Percentiles rank a stretch among this genome's conserved stretches.
These are phyloP conservation scores for Cyrtorhinus lividipennis DNA, from an alignment of 1,140 invertebrate species.

Conservation along the genomic window DNA sequence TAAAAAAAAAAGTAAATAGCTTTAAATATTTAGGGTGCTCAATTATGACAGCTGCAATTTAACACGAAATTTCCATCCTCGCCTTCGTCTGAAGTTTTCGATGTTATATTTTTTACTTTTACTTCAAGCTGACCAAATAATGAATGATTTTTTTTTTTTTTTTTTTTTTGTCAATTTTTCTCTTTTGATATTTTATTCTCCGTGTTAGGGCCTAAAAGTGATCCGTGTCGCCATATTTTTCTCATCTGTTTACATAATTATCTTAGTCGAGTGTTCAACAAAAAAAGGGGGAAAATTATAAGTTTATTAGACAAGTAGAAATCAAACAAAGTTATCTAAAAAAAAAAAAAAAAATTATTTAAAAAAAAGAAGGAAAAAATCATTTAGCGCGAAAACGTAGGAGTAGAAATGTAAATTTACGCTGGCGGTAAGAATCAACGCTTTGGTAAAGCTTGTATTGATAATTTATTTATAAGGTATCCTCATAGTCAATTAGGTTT, in stretches of 20 bases:
- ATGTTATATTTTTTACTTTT: not conserved
- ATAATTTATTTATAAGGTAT: not conserved
- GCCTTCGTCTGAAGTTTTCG: not conserved
- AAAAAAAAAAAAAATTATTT: not conserved
- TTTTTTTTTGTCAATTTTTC: not conserved
- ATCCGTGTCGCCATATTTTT: not conserved
- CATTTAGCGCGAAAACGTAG: not conserved
- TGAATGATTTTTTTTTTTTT: too few relatives aligned
- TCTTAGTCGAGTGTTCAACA: too few relatives aligned
- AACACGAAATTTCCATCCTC: constrained; percentile 1
- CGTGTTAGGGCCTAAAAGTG: too few relatives aligned
- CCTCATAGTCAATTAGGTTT: not conserved
- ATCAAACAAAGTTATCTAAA: too few relatives aligned
- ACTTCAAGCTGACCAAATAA: not conserved
- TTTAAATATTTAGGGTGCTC: constrained; percentile 8
- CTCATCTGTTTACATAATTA: too few relatives aligned
- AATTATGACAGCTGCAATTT: constrained; percentile 7
- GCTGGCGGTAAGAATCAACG: not conserved
- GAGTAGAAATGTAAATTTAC: not conserved
- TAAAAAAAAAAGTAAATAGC: not conserved
- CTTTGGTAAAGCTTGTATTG: not conserved
- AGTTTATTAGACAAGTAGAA: too few relatives aligned
- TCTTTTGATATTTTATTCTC: not conserved
- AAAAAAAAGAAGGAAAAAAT: not conserved
- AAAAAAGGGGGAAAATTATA: too few relatives aligned